Conservation (phyloP, 35 echinoderm and acorn worm species). For the Lytechinus pictus region DNA sequence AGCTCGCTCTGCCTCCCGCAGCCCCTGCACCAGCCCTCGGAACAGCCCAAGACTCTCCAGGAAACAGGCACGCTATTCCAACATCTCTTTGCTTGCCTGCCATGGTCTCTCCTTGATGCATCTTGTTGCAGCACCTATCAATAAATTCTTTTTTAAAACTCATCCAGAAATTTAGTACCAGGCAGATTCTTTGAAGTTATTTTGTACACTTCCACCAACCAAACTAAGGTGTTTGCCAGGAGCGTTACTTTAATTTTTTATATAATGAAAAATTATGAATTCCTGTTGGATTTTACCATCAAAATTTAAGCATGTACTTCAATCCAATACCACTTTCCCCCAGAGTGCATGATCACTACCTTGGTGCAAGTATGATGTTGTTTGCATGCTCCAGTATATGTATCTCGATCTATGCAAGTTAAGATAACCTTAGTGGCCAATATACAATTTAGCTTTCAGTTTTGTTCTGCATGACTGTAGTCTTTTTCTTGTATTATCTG, state of each 20-base stretch:
- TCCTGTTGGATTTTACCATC: not conserved
- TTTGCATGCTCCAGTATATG: not conserved
- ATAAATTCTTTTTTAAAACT: not conserved
- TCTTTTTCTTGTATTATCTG: not conserved
- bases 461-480: not conserved
- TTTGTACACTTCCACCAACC: too few relatives aligned
- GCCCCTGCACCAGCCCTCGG: conserved; percentile 35
- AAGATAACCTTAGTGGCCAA: too few relatives aligned
- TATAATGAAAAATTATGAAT: not conserved
- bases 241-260: too few relatives aligned
- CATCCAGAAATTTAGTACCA: not conserved
- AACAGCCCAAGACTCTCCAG: conserved; percentile 34
- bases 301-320: not conserved
- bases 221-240: too few relatives aligned
- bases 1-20: not conserved
- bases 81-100: conserved; percentile 26
- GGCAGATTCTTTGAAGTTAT: too few relatives aligned
- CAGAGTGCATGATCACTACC: not conserved
- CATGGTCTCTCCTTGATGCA: conserved; percentile 14
- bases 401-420: too few relatives aligned
- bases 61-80: conserved; percentile 43
- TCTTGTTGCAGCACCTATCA: not conserved
- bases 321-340: not conserved
- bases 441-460: not conserved
- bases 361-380: not conserved